A percentile compares a stretch with the other conserved stretches of the same genome.
Conservation (phyloP, 1,140 invertebrate species). For the Theocolax elegans region DNA sequence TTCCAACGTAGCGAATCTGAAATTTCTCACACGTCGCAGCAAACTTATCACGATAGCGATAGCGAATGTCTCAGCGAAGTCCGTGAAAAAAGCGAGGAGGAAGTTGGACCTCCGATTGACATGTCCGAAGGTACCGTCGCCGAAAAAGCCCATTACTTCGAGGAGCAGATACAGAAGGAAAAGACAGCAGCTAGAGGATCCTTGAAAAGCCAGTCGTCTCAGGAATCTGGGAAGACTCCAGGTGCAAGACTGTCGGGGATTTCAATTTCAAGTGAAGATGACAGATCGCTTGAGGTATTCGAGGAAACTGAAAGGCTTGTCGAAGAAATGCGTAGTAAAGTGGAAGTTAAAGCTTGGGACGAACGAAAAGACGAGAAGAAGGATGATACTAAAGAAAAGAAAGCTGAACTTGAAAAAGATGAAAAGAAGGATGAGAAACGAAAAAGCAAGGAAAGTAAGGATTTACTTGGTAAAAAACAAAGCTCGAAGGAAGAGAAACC, state of each 20-base stretch:
- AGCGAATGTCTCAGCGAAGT: conserved; percentile 54
- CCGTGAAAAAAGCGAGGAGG: conserved; percentile 29
- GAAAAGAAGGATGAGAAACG: conserved; percentile 24
- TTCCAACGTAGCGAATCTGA: conserved; percentile 65
- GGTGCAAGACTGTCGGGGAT: conserved; percentile 28
- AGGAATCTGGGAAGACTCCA: conserved; percentile 12
- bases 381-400: conserved; percentile 26
- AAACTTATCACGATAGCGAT: conserved; percentile 62
- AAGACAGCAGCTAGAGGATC: conserved; percentile 41
- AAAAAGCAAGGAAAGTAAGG: conserved; percentile 10
- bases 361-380: conserved; percentile 29
- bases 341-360: neutral
- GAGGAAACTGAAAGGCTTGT: conserved; percentile 28
- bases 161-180: conserved; percentile 66
- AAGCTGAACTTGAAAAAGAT: conserved; percentile 37
- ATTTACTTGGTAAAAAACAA: conserved; percentile 14
- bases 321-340: conserved; percentile 17
- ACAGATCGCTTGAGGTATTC: conserved; percentile 24
- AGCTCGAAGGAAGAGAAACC: conserved; percentile 19
- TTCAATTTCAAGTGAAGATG: conserved; percentile 30
- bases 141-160: conserved; percentile 67
- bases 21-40: conserved; percentile 60
- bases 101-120: conserved; percentile 45
- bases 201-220: conserved; percentile 43
- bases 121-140: conserved; percentile 66